Evolutionary conservation across 2,113 vertebrate species (phyloP), one percentile per base, ranked within the genome.

Genomic region (Lethenteron reissneri): DNA sequence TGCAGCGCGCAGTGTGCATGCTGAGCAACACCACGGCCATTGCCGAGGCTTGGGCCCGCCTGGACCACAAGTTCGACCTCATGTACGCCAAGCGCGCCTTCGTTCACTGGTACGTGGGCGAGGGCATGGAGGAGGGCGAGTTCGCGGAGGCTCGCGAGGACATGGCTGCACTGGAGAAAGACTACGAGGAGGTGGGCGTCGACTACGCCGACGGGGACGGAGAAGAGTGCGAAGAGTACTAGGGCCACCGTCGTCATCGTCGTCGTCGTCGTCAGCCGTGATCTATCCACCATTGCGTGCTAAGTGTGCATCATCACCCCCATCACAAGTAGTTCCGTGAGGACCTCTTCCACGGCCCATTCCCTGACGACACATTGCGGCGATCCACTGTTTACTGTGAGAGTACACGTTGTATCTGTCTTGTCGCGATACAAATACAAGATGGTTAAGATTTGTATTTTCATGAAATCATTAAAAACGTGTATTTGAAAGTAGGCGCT

Each of bases 21-120:
- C 78, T 85, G 59, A 86, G 84, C 78, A 85, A 85, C 75, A 85
- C 84, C 74, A 86, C 83, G 0, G 84, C 83, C 8, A 84, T 84
- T 0, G 83, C 84, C 0, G 84, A 85, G 73, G 84, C 84, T 2
- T 84, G 84, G 84, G 83, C 84, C 1, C 75, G 83, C 17, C 81
- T 85, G 0, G 83, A 86, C 74, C 83, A 85, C 76, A 85, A 85
- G 75, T 86, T 85, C 12, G 84, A 86, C 57, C 78, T 85, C 70
- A 85, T 85, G 84, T 85, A 84, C 0, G 84, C 84, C 77, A 86
- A 86, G 76, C 80, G 83, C 56, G 84, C 84, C 9, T 86, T 86
- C 56, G 84, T 86, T 71, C 84, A 86, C 71, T 85, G 84, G 84
- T 86, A 86, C 0, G 83, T 86, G 2, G 83, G 84, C 0, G 84